Base-by-base conservation (phyloP, 2,797 vertebrate genomes). In the Podarcis lilfordi region DNA sequence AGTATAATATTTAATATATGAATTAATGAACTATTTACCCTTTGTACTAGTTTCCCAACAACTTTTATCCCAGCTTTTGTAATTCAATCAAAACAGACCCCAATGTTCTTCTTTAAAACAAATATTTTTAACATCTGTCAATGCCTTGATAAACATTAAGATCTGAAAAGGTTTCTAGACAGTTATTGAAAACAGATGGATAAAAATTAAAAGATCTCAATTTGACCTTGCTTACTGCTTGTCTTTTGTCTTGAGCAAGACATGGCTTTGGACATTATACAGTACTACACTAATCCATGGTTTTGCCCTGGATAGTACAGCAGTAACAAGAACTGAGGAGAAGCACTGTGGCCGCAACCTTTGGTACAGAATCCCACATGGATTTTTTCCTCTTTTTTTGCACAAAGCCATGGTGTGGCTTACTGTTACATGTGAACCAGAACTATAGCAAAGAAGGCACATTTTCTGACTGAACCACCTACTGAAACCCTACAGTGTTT, bases 51-150 rank as follows among this genome's bases (percentile, higher is more conserved):
- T 11, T 32, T n/a, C 27, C 13, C 27, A n/a, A 81, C 59, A 13
- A 66, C 61, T 23, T 40, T 64, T 32, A 13, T 21, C 77, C 19
- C 40, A 79, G 21, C 4, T 19, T 86, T 55, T 69, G 35, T 69
- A 43, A 27, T 78, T 17, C 64, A 86, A 79, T 8, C 50, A 77
- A 27, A 78, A 32, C 19, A 79, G 7, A 45, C n/a, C 3, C 17
- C 59, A 29, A 11, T 68, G 72, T 6, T 78, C 21, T 13, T n/a
- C 21, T 77, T 78, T 45, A 78, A 86, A 55, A n/a, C 37, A 85
- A 91, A 86, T 17, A 69, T 84, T 40, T 91, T 86, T 89, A 15
- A 91, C 84, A 92, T 59, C 23, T 78, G 2, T 40, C 43, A 76
- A 11, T 32, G 29, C 87, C 17, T 2, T 59, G 76, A 86, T 88